Base-by-base conservation (phyloP, 2,888 invertebrate species). In the Sycophila texana region DNA sequence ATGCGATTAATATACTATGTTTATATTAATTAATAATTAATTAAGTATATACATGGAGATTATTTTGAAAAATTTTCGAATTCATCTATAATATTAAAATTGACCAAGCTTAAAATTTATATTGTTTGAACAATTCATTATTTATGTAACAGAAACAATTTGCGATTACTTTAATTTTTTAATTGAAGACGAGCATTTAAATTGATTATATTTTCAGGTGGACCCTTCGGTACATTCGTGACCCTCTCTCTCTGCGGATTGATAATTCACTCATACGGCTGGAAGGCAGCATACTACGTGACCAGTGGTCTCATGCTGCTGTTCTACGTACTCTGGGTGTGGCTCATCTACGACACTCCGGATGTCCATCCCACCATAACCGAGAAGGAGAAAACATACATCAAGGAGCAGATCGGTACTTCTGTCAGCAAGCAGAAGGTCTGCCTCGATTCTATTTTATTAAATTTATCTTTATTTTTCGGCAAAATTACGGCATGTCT, bases 171-270 rank as follows among this genome's bases (percentile, higher is more conserved):
- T 39, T 53, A 53, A n/a, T n/a, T n/a, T n/a, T n/a, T n/a, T n/a
- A n/a, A 53, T 53, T 53, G n/a, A n/a, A 53, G n/a, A 53, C n/a
- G 16, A 53, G 16, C n/a, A 53, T 53, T 53, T 14, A 53, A 2
- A 13, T 53, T 16, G 49, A 10, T 53, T 71, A 47, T 47, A 13
- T 75, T 77, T 73, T 4, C 93, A 94, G 95, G 95, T 68, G 95
- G 95, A 20, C 95, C 95, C 0, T 92, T 95, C 74, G 95, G 94
- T 20, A 95, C 95, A 0, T 93, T 95, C 2, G 91, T 95, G 1
- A 94, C 95, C 0, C 94, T 94, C 92, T 92, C 94, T 0, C 86
- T 95, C 0, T 93, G 94, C 61, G 95, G 95, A 0, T 89, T 93
- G 1, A 90, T 95, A 0, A 93, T 95, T 82, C 92, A 93, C 78